Evolutionary conservation across 2,113 vertebrate genomes (phyloP), one percentile per base, ranked within the genome.

Genomic region (Myotis yumanensis): DNA sequence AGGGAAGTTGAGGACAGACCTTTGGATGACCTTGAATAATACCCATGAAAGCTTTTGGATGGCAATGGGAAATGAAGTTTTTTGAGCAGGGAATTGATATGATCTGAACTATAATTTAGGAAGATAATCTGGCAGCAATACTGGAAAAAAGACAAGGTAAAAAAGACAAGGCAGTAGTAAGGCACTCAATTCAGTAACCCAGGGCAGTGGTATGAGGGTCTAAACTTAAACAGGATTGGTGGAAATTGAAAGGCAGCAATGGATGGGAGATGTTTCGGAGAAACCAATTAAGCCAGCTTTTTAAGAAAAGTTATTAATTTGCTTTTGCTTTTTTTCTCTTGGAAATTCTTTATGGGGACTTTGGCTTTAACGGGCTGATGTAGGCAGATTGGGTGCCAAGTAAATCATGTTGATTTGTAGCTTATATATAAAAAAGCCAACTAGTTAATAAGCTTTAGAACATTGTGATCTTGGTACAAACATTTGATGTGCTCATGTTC

Each of bases 401-500:
- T 54, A 62, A 94, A 96, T 82, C 79, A 89, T 25, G 62, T 43
- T 97, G 92, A 95, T 93, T 93, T 93, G 28, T 66, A 88, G 76
- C 77, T 90, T 90, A 79, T 71, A 68, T 40, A 43, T 35, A 52
- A 77, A 92, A 92, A 82, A 91, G 25, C 20, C 54, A 92, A 92
- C 64, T 85, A 92, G 91, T 88, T 96, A 91, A 88, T 71, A 93
- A 94, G 46, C 48, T 64, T 76, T 59, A 91, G 89, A 91, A 96
- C 95, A 84, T 96, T 62, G 51, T 91, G 94, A 96, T 96, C 91
- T 94, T 90, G 37, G 59, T 94, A 86, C 48, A 95, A 91, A 89
- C 46, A 37, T 46, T 89, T 66, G 57, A 91, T 91, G 69, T 91
- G n/a, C 64, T 94, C 89, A 37, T 79, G 59, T 93, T 97, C 96